Base-by-base conservation (phyloP, 1,140 invertebrate species). In the Euwallacea similis region DNA sequence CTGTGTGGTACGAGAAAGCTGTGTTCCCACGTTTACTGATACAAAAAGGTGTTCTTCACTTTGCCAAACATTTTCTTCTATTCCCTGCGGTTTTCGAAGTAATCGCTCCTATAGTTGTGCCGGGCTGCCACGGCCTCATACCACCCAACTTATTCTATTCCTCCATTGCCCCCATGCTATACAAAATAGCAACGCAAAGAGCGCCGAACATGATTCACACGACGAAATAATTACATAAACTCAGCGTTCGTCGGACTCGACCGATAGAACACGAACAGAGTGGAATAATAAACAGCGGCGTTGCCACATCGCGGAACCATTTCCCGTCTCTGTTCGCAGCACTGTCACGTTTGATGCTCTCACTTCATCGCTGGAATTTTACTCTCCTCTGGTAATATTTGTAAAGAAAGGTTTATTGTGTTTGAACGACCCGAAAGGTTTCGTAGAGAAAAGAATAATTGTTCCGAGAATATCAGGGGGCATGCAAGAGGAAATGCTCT, bases 401-500 rank as follows among this genome's bases (percentile, higher is more conserved):
- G 54, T 56, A 15, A 56, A 56, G 54, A 56, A 56, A 56, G 54
- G 54, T 56, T 56, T 56, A 56, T 56, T 56, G 54, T 56, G 54
- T 56, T 56, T 56, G 54, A 56, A 56, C 54, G 54, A 15, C 16
- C 54, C 16, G 54, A 56, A 56, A 56, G 54, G 54, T 15, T 15
- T 56, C 16, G 54, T 16, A 50, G 13, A 50, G 46, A 50, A 50
- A 50, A 11, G 46, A 50, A 13, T 50, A 50, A 50, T 50, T 50
- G 46, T 50, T 50, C 46, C 9, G 46, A 10, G 46, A 50, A 33
- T 33, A 33, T 33, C 21, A 33, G 21, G 21, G 21, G 21, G 21
- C 21, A 33, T 33, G 21, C 21, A 33, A 33, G 44, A 63, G 43
- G 61, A 63, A 16, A 11, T 58, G 55, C 21, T 58, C 55, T 58